Evolutionary conservation across 1,140 invertebrate species (phyloP).

Genomic region (Aphelenchoides fujianensis): DNA sequence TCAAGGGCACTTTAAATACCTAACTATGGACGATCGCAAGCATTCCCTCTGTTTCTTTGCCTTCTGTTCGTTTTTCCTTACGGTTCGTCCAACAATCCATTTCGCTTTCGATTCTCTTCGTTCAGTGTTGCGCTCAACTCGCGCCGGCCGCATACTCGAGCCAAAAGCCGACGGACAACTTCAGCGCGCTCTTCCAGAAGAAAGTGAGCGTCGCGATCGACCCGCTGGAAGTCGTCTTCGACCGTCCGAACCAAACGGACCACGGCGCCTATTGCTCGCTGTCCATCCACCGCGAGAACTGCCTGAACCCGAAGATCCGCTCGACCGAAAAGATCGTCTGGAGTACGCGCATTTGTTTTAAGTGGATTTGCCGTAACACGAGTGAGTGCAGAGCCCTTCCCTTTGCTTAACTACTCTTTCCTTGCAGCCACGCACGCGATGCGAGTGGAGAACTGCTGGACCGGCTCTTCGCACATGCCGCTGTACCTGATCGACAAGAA

Average conservation of each 20-base stretch:
- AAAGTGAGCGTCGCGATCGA: conserved; percentile 32
- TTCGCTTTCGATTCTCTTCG: no score
- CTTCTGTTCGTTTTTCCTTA: no score
- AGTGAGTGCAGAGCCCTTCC: conserved; percentile 5
- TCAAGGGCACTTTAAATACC: no score
- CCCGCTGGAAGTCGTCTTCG: conserved; percentile 18
- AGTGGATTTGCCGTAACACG: conserved; percentile 35
- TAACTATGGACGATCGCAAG: no score
- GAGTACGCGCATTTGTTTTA: conserved; percentile 40
- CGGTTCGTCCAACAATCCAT: no score
- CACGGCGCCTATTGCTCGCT: conserved; percentile 22
- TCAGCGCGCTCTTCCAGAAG: background rate
- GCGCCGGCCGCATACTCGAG: no score
- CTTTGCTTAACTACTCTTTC: conserved; percentile 10
- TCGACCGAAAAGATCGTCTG: conserved; percentile 29
- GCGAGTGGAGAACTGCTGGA: conserved; percentile 53
- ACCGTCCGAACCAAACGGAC: conserved; percentile 15
- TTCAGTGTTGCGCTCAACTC: no score
- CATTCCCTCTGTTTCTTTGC: no score
- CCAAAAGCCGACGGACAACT: background rate
- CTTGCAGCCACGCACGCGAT: conserved; percentile 40
- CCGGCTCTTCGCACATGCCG: conserved; percentile 40
- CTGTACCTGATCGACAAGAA: conserved; percentile 40
- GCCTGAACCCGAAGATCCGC: conserved; percentile 25
- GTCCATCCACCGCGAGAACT: conserved; percentile 31